Base-by-base conservation (phyloP, 2,113 vertebrate genomes). In the Bettongia penicillata region DNA sequence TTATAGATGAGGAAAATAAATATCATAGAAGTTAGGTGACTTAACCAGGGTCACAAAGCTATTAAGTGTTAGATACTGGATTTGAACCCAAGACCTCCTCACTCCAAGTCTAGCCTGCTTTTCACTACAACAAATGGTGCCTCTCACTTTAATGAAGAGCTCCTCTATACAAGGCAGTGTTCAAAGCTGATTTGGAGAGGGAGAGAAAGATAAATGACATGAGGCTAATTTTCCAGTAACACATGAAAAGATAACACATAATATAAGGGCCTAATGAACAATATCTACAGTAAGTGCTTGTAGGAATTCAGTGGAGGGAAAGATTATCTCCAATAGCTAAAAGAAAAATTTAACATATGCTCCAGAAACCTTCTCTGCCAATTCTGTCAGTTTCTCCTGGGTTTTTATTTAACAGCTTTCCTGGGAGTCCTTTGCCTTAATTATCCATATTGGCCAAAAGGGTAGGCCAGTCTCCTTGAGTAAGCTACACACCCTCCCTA, bases 1-100 rank as follows among this genome's bases (percentile, higher is more conserved):
- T 77, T 95, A 89, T 26, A 89, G 93, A n/a, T 90, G 92, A 94
- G 61, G 96, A 90, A 93, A 95, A 96, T 84, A 31, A 94, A 84
- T 16, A 28, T 47, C 49, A 49, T 28, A 95, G 91, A 68, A 90
- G 93, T 95, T 43, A 96, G 91, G 90, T 93, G 53, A 94, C 52
- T 90, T 91, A 91, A 91, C 90, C 51, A 91, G 61, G 90, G 95
- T 90, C 28, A 31, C 28, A 68, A 1, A 68, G 57, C 57, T 37
- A 37, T 37, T 68, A 68, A 68, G 11, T 68, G 10, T 37, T 68
- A 68, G 57, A 68, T 28, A 68, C 3, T 14, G 57, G 28, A 84
- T 43, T 84, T n/a, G 68, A 84, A 84, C n/a, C n/a, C 68, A 84
- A 84, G 68, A 7, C 68, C 43, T 84, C 68, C 68, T 84, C 68